phyloP scores from a whole-genome alignment of 2,888 invertebrate genomes.

The Notodonta dromedarius region DNA sequence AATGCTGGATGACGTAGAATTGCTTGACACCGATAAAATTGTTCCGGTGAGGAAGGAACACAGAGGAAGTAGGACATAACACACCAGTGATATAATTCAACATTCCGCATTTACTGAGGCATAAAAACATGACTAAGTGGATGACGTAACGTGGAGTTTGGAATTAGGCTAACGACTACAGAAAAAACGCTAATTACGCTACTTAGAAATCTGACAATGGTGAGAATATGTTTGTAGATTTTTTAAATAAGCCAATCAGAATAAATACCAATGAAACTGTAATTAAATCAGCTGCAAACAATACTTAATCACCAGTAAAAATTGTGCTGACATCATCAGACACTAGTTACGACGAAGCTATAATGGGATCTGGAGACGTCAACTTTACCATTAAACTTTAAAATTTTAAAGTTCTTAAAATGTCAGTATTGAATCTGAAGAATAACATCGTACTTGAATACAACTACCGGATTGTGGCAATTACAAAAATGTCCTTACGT shows the following conservation, averaged over 20 bases:
- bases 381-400: not conserved
- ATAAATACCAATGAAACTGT: not conserved
- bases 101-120: not conserved
- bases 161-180: not conserved
- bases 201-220: not conserved
- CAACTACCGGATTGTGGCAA: not conserved
- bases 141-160: conserved; percentile 19
- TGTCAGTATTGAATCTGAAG: not conserved
- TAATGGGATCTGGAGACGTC: not conserved
- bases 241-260: not conserved
- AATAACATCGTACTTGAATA: not conserved
- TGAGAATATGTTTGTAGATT: not conserved
- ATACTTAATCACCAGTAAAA: not conserved
- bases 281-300: not conserved
- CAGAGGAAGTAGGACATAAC: conserved; percentile 14
- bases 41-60: conserved; percentile 22
- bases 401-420: not conserved
- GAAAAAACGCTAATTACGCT: not conserved
- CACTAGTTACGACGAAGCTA: not conserved
- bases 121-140: conserved; percentile 22
- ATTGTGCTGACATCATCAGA: not conserved
- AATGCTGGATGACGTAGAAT: not conserved
- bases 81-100: conserved; percentile 13
- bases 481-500: not conserved
- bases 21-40: conserved; percentile 12